phyloP scores from a whole-genome alignment of 2,797 vertebrate genomes.

The Karalla daura region DNA sequence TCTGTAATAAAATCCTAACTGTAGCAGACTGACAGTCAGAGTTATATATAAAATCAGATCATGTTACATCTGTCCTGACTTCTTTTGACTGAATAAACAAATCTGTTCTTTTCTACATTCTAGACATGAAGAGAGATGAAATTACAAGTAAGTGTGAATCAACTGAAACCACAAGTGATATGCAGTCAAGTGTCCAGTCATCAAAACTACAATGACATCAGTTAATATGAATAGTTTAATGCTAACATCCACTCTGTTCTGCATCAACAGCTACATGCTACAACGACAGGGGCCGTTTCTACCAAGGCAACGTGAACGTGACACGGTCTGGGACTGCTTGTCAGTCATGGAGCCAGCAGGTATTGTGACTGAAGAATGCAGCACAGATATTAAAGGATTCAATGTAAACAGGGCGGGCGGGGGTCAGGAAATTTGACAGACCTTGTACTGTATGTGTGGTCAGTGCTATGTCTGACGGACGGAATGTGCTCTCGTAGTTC shows the following conservation, averaged over 20 bases:
- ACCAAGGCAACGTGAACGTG: constrained; percentile 87
- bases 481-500: too few relatives aligned
- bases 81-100: too few relatives aligned
- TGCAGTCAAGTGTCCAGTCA: background rate
- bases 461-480: too few relatives aligned
- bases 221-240: background rate
- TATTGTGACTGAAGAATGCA: constrained; percentile 29
- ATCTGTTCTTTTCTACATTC: constrained; percentile 36
- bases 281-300: constrained; percentile 87
- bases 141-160: constrained; percentile 90
- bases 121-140: constrained; percentile 92
- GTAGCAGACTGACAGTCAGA: background rate
- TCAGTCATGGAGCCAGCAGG: constrained; percentile 89
- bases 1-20: constrained; percentile 13
- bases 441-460: too few relatives aligned
- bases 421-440: too few relatives aligned
- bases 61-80: too few relatives aligned
- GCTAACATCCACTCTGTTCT: constrained; percentile 2
- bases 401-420: too few relatives aligned
- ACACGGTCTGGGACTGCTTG: constrained; percentile 87
- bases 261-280: constrained; percentile 86
- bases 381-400: too few relatives aligned
- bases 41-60: too few relatives aligned
- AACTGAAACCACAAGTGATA: background rate
- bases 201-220: background rate